Evolutionary conservation across 92 coral and sea anemone species (phyloP), one percentile per base, ranked within the genome.

Genomic region (Metridium senile): DNA sequence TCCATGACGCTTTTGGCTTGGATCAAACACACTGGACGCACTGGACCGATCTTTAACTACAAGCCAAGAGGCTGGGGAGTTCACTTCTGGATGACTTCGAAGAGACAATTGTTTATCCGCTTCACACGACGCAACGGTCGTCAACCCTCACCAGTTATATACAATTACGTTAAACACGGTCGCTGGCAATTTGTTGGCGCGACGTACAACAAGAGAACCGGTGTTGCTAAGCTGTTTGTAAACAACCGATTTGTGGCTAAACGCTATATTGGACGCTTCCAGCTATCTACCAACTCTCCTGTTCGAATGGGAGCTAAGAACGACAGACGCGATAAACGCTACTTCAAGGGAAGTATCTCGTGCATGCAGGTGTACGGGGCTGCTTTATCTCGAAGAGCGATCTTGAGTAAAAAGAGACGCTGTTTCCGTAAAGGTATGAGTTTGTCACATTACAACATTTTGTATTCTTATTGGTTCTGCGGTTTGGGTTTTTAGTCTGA

Each of bases 21-120:
- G 84, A 81, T 93, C 59, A 76, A 80, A 74, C 90, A 80, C 74
- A 72, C 79, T 66, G 97, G 97, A 10, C 64, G 68, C 34, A 67
- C 77, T 0, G 97, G 97, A 26, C 97, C 97, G n/a, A 89, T 92
- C 70, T 83, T 92, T 52, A 85, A 92, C 77, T 88, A 84, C 75
- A 66, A 74, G 59, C 80, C 89, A 33, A 76, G 76, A 28, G 75
- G 85, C 34, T 77, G 88, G 84, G 88, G 84, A 23, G 88, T 84
- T 0, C 84, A 84, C 27, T 77, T 84, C 49, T 84, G 84, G 88
- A 84, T 84, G 88, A 54, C 78, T 16, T 16, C 73, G 13, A 83
- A 78, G 19, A 84, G 64, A 43, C 70, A 57, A 39, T 69, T 84
- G 30, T 84, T 84, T 56, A 82, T 63, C 30, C 77, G 88, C 31